These are phyloP conservation scores for Ormia ochracea DNA, from an alignment of 2,888 invertebrate genomes.

Conservation along the genomic window DNA sequence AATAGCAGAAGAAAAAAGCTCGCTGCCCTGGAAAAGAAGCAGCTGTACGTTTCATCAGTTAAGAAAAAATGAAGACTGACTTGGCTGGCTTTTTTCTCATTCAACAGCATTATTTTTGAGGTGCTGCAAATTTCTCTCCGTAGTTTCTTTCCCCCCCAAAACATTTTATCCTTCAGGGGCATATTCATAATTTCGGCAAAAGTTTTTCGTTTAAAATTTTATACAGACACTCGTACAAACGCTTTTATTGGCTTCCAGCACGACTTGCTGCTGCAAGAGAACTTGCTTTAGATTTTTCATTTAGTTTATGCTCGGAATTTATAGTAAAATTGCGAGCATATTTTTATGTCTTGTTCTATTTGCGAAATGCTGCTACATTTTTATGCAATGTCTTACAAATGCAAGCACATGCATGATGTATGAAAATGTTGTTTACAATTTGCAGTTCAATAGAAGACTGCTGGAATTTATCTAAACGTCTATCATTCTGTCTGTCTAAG, in stretches of 20 bases:
- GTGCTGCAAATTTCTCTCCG: no score
- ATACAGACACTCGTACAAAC: neutral
- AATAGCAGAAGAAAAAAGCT: neutral
- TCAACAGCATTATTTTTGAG: no score
- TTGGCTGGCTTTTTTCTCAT: no score
- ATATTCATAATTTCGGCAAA: neutral
- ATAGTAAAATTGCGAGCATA: slow-evolving; percentile 6
- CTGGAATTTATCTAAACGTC: slow-evolving; percentile 4
- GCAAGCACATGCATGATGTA: neutral
- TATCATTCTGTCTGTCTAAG: neutral
- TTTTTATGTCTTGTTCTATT: slow-evolving; percentile 18
- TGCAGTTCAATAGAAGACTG: neutral
- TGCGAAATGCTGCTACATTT: neutral
- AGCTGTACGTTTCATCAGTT: neutral
- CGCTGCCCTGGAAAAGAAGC: neutral
- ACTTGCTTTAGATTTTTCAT: neutral
- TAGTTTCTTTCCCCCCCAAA: no score
- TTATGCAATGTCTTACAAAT: neutral
- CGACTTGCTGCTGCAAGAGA: neutral
- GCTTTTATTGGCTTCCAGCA: neutral
- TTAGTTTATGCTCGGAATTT: slow-evolving; percentile 20
- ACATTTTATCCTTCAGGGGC: neutral
- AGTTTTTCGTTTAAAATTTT: neutral
- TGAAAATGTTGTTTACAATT: neutral
- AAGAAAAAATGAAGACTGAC: neutral